Percentiles rank a stretch among this genome's conserved stretches.
Evolutionary conservation across 2,113 vertebrate genomes (phyloP).

Genomic region (Corynorhinus townsendii): DNA sequence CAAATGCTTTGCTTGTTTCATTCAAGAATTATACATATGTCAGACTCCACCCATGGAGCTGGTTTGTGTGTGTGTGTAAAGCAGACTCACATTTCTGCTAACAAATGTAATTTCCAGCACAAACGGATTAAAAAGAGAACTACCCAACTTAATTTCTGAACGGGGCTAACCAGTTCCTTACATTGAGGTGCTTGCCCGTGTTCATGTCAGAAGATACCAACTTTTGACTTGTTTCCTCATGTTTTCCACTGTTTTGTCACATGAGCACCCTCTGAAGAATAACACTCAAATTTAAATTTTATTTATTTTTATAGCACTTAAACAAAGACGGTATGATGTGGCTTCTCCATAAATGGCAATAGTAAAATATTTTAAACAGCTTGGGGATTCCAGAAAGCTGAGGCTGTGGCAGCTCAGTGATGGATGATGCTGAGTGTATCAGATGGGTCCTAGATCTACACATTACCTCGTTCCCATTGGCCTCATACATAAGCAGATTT

Average conservation of each 20-base stretch:
- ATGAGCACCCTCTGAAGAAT: not conserved
- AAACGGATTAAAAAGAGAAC: not conserved
- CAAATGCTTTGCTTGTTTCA: not conserved
- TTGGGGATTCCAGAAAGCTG: constrained; percentile 40
- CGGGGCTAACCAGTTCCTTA: not conserved
- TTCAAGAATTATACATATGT: not conserved
- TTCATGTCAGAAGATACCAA: not conserved
- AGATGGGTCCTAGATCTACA: not conserved
- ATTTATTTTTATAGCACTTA: constrained; percentile 15
- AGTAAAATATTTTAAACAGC: constrained; percentile 10
- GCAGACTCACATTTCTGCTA: not conserved
- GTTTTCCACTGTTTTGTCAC: not conserved
- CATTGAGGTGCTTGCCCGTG: not conserved
- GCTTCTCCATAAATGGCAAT: constrained; percentile 28
- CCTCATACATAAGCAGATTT: not conserved
- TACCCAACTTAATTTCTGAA: not conserved
- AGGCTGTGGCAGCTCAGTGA: constrained; percentile 6
- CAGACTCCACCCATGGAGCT: not conserved
- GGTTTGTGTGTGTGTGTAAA: not conserved
- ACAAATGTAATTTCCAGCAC: not conserved
- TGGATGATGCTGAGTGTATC: not conserved
- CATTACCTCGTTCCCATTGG: not conserved
- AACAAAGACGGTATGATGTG: not conserved
- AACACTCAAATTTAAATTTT: not conserved
- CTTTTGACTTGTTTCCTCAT: not conserved